Conservation (phyloP, 2,888 invertebrate species). For the Amaurobius ferox region DNA sequence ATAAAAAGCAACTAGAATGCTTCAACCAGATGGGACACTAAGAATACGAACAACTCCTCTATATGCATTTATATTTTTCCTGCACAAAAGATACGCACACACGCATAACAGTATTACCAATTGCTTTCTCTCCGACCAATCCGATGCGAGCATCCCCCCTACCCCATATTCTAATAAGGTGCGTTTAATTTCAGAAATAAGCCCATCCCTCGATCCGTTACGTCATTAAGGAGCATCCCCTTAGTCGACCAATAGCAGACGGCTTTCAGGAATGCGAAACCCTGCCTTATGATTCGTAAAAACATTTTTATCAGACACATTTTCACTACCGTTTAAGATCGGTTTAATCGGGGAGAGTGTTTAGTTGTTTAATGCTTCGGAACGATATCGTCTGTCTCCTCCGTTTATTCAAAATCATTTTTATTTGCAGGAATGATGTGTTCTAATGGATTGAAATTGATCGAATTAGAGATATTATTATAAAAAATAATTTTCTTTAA, state of each 20-base stretch:
- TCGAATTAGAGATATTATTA: no score
- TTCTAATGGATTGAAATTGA: no score
- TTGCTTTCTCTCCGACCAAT: constrained; percentile 65
- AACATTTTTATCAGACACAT: constrained; percentile 69
- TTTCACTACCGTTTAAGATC: constrained; percentile 70
- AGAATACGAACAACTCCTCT: background rate
- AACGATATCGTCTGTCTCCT: constrained; percentile 54
- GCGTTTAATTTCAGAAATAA: constrained; percentile 65
- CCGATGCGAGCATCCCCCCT: constrained; percentile 32
- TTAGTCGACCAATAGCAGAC: constrained; percentile 42
- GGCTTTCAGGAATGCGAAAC: constrained; percentile 26
- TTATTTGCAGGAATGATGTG: constrained; percentile 11
- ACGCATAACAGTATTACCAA: constrained; percentile 48
- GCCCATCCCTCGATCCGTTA: constrained; percentile 68
- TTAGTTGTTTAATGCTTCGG: constrained; percentile 71
- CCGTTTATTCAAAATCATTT: constrained; percentile 31
- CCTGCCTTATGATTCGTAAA: constrained; percentile 59
- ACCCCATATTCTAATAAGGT: constrained; percentile 66
- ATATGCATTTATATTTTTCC: constrained; percentile 40
- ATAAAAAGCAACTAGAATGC: constrained; percentile 19
- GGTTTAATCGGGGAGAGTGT: constrained; percentile 67
- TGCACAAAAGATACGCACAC: constrained; percentile 11
- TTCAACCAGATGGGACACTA: constrained; percentile 30
- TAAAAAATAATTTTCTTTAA: no score
- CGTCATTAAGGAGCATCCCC: constrained; percentile 65